Percentiles rank a stretch among this genome's conserved stretches.
These are phyloP conservation scores for Cryptomyrus ogoouensis DNA, from an alignment of 2,113 vertebrate species.

Conservation along the genomic window DNA sequence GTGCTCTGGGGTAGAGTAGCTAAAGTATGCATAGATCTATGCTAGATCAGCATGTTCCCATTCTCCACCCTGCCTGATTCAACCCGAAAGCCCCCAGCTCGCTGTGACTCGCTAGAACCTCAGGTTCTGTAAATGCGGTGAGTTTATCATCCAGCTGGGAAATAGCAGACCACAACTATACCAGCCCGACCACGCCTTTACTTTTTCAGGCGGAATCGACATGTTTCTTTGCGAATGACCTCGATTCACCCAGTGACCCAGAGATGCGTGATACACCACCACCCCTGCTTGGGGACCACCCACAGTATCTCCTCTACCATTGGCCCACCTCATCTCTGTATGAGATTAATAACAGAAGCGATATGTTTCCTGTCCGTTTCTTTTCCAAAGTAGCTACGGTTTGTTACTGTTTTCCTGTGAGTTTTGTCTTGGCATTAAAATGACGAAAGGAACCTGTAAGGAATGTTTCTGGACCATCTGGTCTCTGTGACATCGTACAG, in stretches of 20 bases:
- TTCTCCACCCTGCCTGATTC: neutral
- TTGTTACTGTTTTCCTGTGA: neutral
- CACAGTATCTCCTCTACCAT: neutral
- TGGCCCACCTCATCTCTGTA: neutral
- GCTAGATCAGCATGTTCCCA: neutral
- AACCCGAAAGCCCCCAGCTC: neutral
- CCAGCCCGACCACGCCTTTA: neutral
- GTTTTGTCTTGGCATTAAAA: neutral
- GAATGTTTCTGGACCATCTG: neutral
- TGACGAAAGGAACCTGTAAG: neutral
- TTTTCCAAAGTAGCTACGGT: neutral
- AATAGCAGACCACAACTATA: neutral
- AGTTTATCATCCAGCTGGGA: neutral
- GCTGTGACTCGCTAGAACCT: neutral
- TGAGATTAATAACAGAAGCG: neutral
- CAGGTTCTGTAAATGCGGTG: neutral
- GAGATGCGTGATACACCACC: neutral
- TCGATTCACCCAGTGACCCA: conserved; percentile 29
- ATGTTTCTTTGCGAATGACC: neutral
- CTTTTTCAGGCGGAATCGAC: neutral
- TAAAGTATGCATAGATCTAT: neutral
- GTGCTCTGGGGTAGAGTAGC: neutral
- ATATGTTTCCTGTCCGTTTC: too few species aligned
- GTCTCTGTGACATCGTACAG: neutral
- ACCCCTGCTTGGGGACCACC: neutral